Evolutionary conservation across 2,113 vertebrate genomes (phyloP), one percentile per base, ranked within the genome.

Genomic region (Pollimyrus isidori): DNA sequence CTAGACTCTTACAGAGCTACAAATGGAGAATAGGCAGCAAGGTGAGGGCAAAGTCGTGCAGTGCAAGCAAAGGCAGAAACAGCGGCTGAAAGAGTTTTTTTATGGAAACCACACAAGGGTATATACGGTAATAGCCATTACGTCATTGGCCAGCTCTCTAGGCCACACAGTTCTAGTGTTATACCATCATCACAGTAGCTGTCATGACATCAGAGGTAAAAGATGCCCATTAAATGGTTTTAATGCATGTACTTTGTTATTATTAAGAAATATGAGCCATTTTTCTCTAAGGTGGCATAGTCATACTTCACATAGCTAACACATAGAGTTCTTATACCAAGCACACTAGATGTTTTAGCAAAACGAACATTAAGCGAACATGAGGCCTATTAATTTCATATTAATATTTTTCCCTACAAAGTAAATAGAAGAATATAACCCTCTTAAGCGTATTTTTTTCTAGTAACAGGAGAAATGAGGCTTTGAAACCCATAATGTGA

Each of bases 241-340:
- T 89, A 89, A 83, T 83, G 73, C 73, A 53, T 42, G 73, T 82
- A 80, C 50, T 76, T 10, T 82, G 88, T 56, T 89, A 50, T 53
- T 53, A 65, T 82, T 83, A 42, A 82, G 88, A 82, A 89, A 89
- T 89, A 73, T 83, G 88, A 89, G 49, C 69, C 9, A 42, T 50
- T 56, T 89, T 80, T 48, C 46, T 89, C 73, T 80, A 80, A 42
- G 46, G 48, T 46, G 73, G 49, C 21, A 69, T 2, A 82, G 7
- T 73, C 35, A 80, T 6, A 30, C 62, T 35, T 62, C 23, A 88
- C 73, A 80, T 80, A 42, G 73, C 35, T 80, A 80, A 19, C 73
- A 76, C 30, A 35, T 3, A 69, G 62, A 65, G 13, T 65, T 65
- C n/a, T 62, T 26, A 26, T 26, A 65, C 62, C 62, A 65, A 65